Evolutionary conservation across 1,140 invertebrate genomes (phyloP).

Genomic region (Eupristina koningsbergeri): DNA sequence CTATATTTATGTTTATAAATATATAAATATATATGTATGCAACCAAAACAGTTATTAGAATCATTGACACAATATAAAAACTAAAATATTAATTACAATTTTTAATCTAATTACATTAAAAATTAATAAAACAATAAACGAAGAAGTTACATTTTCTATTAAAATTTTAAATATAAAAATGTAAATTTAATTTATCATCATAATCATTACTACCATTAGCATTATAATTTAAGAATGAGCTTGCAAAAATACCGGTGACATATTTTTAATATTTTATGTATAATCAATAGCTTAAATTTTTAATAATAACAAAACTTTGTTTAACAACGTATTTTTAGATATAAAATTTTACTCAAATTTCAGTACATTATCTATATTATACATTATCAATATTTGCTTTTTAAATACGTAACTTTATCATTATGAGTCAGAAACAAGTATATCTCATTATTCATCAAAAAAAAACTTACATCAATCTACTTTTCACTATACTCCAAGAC

Average conservation of each 20-base stretch:
- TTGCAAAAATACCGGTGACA: too few species aligned
- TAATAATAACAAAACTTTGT: too few species aligned
- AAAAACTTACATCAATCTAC: not conserved
- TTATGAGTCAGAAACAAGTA: not conserved
- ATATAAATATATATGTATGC: too few species aligned
- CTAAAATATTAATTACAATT: not conserved
- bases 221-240: too few species aligned
- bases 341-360: not conserved
- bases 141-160: too few species aligned
- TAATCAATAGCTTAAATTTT: too few species aligned
- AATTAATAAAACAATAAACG: not conserved
- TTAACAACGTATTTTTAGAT: not conserved
- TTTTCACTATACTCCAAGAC: too few species aligned
- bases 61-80: not conserved
- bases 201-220: too few species aligned
- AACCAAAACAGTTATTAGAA: not conserved
- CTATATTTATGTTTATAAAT: not conserved
- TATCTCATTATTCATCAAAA: not conserved
- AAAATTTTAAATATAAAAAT: too few species aligned
- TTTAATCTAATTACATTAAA: not conserved
- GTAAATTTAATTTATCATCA: too few species aligned
- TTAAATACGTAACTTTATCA: not conserved
- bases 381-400: too few species aligned
- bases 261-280: too few species aligned
- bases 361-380: not conserved